Evolutionary conservation across 2,113 vertebrate species (phyloP).

Genomic region (Glaucomys volans): DNA sequence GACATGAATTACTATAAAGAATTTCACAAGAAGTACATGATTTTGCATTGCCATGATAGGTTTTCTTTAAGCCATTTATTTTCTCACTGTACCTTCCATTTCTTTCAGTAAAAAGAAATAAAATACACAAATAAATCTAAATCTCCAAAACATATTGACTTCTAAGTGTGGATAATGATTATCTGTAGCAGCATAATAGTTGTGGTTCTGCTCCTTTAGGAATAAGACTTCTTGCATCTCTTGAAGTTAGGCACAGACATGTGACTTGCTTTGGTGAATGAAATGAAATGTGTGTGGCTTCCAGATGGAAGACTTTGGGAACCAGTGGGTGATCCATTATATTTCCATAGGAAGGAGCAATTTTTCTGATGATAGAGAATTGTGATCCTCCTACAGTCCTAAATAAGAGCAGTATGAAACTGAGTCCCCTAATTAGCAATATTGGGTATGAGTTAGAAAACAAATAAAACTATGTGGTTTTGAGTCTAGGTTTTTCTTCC

Average conservation of each 20-base stretch:
- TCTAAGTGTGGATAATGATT: background rate
- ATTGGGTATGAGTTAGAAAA: background rate
- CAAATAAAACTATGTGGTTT: background rate
- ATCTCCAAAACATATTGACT: background rate
- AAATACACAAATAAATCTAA: background rate
- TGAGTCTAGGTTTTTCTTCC: background rate
- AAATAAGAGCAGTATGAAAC: background rate
- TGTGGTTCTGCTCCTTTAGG: background rate
- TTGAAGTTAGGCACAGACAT: background rate
- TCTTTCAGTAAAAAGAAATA: slow-evolving; percentile 16
- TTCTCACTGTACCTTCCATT: background rate
- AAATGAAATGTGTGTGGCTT: background rate
- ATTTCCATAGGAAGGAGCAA: background rate
- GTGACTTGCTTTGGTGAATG: background rate
- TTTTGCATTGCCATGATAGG: background rate
- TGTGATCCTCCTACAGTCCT: background rate
- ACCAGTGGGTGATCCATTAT: background rate
- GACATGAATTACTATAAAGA: background rate
- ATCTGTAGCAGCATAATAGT: background rate
- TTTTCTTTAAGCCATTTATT: slow-evolving; percentile 44
- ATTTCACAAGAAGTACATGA: background rate
- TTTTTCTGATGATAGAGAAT: background rate
- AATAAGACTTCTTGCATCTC: background rate
- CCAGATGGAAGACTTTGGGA: background rate
- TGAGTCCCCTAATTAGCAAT: background rate